Base-by-base conservation (phyloP, 2,888 invertebrate species). In the Antheraea assamensis region DNA sequence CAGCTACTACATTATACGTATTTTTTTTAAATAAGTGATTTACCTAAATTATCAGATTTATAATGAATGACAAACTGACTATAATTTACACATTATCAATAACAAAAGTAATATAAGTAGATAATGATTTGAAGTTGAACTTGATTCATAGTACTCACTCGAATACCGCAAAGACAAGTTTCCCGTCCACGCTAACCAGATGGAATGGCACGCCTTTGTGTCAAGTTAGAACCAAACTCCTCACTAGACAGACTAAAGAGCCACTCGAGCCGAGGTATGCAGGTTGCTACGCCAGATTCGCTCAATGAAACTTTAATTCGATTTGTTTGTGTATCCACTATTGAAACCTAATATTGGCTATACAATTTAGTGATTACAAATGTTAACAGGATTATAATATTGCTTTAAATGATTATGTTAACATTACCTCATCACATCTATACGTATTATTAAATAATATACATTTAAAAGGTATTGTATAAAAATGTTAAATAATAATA, bases 121-220 rank as follows among this genome's bases (percentile, higher is more conserved):
- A 58, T 21, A 35, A 68, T 31, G 35, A 35, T 68, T 21, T n/a
- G 30, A 68, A 68, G 35, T n/a, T 21, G 27, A 68, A 42, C 42
- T 42, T 42, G 10, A n/a, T 68, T 35, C 35, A 24, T 31, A 35
- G 31, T 68, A n/a, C 5, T 21, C n/a, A 21, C 35, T 68, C 35
- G n/a, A 35, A 68, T 68, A 68, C 35, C 68, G 35, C 71, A 35
- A 35, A 73, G 64, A 66, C 77, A 81, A 80, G 80, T 80, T 81
- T 77, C 78, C 75, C 74, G 79, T 81, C 77, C 76, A 66, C 72
- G 68, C 79, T 80, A 82, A 82, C 83, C 85, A 85, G 84, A 81
- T 84, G 84, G 86, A 86, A 87, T 87, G 90, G 91, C 85, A 87
- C 83, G 90, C 88, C 90, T 92, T 92, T 92, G 90, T 89, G 81